Evolutionary conservation across 2,888 invertebrate species (phyloP).

Genomic region (Petrophora chlorosata): DNA sequence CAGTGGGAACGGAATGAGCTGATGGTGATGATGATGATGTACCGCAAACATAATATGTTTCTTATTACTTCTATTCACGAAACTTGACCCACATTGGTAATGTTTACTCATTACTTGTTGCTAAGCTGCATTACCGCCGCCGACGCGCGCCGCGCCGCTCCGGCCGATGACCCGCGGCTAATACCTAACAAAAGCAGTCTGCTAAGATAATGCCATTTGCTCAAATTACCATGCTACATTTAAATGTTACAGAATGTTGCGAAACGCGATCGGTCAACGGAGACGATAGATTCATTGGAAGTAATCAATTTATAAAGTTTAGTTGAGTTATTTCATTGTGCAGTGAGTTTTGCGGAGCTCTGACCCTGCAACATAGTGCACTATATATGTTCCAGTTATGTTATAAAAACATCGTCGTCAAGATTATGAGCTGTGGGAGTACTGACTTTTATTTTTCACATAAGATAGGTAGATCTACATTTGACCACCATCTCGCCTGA

Average conservation of each 20-base stretch:
- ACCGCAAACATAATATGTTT: constrained; percentile 7
- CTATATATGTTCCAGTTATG: too few relatives aligned
- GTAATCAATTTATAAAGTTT: not conserved
- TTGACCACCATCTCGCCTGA: too few relatives aligned
- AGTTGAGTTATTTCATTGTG: not conserved
- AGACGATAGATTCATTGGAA: not conserved
- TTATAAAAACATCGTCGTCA: too few relatives aligned
- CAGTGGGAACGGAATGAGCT: too few relatives aligned
- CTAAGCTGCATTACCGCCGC: constrained; percentile 10
- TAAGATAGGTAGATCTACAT: too few relatives aligned
- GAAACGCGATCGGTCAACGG: not conserved
- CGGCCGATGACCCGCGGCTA: constrained; percentile 7
- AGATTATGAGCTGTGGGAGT: too few relatives aligned
- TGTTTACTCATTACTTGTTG: constrained; percentile 20
- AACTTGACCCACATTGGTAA: constrained; percentile 24
- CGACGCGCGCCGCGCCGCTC: not conserved
- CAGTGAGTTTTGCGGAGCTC: too few relatives aligned
- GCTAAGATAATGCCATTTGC: constrained; percentile 14
- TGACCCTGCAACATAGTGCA: too few relatives aligned
- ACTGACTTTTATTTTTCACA: too few relatives aligned
- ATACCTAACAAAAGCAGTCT: constrained; percentile 7
- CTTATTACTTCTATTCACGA: constrained; percentile 2
- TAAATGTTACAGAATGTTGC: constrained; percentile 8
- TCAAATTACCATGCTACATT: constrained; percentile 11
- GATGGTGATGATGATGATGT: too few relatives aligned